These are phyloP conservation scores for Chrysopilus asiliformis DNA, from an alignment of 2,888 invertebrate species.

Conservation along the genomic window DNA sequence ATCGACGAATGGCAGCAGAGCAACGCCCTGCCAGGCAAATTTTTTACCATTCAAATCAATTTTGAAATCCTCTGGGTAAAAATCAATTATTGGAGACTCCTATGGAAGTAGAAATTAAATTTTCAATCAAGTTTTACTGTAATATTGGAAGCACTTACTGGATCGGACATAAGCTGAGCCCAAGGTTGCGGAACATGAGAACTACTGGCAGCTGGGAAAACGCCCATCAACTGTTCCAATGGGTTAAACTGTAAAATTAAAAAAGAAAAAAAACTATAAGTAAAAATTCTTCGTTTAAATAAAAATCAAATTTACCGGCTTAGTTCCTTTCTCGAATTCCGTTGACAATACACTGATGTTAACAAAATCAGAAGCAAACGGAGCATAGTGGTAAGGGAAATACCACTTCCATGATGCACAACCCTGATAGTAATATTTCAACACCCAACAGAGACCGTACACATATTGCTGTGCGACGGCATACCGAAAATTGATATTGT, in stretches of 20 bases:
- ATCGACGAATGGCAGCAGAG: constrained; percentile 94
- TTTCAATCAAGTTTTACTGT: constrained; percentile 3
- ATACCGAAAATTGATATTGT: constrained; percentile 75
- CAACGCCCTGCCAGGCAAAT: constrained; percentile 99
- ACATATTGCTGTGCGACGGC: constrained; percentile 91
- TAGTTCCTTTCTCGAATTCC: constrained; percentile 74
- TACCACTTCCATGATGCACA: constrained; percentile 99
- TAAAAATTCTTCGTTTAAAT: too few relatives aligned
- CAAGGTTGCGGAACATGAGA: constrained; percentile 88
- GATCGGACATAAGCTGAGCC: constrained; percentile 84
- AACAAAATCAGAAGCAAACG: constrained; percentile 97
- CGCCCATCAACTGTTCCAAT: constrained; percentile 97
- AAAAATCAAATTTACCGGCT: too few relatives aligned
- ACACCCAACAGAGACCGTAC: constrained; percentile 93
- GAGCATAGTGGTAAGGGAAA: constrained; percentile 99
- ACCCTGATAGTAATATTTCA: constrained; percentile 98
- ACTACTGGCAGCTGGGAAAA: constrained; percentile 95
- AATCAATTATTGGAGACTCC: constrained; percentile 92
- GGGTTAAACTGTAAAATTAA: constrained; percentile 66
- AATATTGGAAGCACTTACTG: constrained; percentile 42
- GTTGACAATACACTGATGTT: constrained; percentile 77
- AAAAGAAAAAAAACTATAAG: neutral
- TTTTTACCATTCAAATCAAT: constrained; percentile 99
- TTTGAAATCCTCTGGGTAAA: constrained; percentile 95
- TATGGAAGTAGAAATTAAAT: constrained; percentile 23